phyloP scores from a whole-genome alignment of 2,113 vertebrate genomes.

The Psittacus erithacus region DNA sequence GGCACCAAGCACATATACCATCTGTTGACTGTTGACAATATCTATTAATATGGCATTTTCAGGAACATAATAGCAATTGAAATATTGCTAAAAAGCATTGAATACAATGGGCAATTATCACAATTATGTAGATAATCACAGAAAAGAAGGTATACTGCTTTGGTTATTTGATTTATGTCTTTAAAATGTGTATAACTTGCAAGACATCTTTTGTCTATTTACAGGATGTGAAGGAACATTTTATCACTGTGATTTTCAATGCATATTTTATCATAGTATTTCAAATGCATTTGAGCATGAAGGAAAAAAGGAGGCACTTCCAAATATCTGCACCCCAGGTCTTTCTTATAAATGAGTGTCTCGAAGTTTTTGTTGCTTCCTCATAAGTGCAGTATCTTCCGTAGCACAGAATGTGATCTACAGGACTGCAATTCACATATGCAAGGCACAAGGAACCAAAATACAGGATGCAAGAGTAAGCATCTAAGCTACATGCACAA shows the following conservation, averaged over 20 bases:
- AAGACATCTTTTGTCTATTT: not conserved
- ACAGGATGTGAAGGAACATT: not conserved
- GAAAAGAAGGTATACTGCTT: not conserved
- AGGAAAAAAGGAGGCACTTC: not conserved
- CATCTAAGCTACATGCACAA: not conserved
- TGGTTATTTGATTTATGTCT: not conserved
- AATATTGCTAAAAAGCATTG: not conserved
- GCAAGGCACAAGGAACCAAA: not conserved
- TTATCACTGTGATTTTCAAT: not conserved
- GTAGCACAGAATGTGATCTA: not conserved
- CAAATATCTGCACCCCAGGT: not conserved
- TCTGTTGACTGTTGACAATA: not conserved
- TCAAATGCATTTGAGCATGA: not conserved
- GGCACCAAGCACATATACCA: not conserved
- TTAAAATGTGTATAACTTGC: not conserved
- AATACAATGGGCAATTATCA: not conserved
- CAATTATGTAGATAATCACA: conserved; percentile 7
- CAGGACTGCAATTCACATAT: not conserved
- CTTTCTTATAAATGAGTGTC: not conserved
- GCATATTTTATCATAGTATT: not conserved
- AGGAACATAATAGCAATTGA: not conserved
- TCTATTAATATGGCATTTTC: conserved; percentile 4
- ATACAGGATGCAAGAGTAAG: not conserved
- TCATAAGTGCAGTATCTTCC: not conserved
- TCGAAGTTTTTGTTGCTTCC: not conserved